These are phyloP conservation scores for Dufourea novaeangliae DNA, from an alignment of 1,140 invertebrate genomes.

Conservation along the genomic window DNA sequence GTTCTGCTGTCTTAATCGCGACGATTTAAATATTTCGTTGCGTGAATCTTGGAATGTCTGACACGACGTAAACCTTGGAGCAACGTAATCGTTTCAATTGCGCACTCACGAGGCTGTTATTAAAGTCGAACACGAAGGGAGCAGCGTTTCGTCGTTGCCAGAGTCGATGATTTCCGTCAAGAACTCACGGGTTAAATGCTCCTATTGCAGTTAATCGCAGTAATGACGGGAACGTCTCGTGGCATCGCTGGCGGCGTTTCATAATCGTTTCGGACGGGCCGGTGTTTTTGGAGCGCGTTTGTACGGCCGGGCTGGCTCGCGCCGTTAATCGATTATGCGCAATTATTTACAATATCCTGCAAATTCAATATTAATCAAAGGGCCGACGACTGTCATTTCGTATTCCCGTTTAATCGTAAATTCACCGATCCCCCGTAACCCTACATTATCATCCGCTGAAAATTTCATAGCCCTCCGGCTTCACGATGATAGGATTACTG, in stretches of 20 bases:
- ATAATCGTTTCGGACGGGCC: constrained; percentile 22
- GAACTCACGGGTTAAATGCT: neutral
- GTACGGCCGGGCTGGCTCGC: constrained; percentile 23
- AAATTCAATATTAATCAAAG: constrained; percentile 53
- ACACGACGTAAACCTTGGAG: neutral
- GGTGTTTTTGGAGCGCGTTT: constrained; percentile 36
- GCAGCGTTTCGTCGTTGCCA: neutral
- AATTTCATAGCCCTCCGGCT: constrained; percentile 28
- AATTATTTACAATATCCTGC: constrained; percentile 51
- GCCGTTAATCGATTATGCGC: constrained; percentile 44
- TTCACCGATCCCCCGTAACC: constrained; percentile 20
- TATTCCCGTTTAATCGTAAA: constrained; percentile 46
- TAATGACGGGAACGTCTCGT: constrained; percentile 16
- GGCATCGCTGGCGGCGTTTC: constrained; percentile 22
- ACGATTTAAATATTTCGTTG: neutral
- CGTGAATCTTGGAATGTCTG: too few relatives aligned
- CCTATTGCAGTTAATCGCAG: constrained; percentile 8
- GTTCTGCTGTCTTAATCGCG: too few relatives aligned
- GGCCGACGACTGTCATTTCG: constrained; percentile 48
- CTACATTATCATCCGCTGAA: constrained; percentile 13
- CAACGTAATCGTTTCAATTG: neutral
- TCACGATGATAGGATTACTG: constrained; percentile 27
- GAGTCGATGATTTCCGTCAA: neutral
- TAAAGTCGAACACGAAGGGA: neutral
- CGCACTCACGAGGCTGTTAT: neutral